Base-by-base conservation (phyloP, 2,797 vertebrate species). In the Melanotaenia maccullochi region DNA sequence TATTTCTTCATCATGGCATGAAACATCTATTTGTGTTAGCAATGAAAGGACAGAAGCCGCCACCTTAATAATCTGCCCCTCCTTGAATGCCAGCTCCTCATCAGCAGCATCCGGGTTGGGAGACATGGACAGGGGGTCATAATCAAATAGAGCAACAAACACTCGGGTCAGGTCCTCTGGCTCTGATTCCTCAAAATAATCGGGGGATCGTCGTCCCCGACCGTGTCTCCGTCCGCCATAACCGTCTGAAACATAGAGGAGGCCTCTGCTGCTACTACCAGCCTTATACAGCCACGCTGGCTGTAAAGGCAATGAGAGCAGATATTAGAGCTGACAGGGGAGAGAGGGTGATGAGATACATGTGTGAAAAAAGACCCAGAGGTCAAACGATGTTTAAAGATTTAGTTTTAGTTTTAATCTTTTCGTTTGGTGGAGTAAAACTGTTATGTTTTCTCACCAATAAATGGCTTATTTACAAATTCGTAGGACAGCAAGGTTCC, bases 31-130 rank as follows among this genome's bases (percentile, higher is more conserved):
- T 30, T 62, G 5, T 49, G 13, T 38, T 11, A 9, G 24, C 30
- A 32, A 38, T 33, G 67, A 9, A 11, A 75, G 55, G 56, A 65
- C 32, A 56, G 59, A 51, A 55, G 44, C 11, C 57, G 3, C 22
- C 85, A 98, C 97, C 96, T 97, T 99, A 81, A 99, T 99, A 85
- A 99, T 95, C 92, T 99, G 98, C 40, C 98, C 98, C 80, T 99
- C 98, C 79, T 98, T 99, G 71, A 99, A 99, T 0, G 98, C 97
- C 73, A 99, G 95, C 88, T 99, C 98, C 80, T 99, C 97, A 20
- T 98, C 97, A 0, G 96, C 96, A 9, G 97, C 98, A 4, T 99
- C 98, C 0, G 97, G 97, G 84, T 99, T 99, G 0, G 98, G 98
- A 74, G 98, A 99, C 98, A 99, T 99, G 5, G 97, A 99, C 84